Evolutionary conservation across 1,140 invertebrate genomes (phyloP), one percentile per base, ranked within the genome.

Genomic region (Brachionus koreanus): DNA sequence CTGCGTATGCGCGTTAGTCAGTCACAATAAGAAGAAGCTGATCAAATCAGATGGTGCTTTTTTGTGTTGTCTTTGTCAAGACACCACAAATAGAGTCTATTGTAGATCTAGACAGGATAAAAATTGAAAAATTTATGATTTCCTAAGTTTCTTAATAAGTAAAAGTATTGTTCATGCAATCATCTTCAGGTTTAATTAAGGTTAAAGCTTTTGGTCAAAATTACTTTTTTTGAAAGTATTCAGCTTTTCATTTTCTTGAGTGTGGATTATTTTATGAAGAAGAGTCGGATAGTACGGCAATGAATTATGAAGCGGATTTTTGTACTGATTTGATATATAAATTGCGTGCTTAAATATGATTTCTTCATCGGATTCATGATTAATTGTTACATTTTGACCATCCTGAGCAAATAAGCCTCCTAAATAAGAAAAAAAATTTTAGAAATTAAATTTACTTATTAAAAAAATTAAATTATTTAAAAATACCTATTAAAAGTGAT

Each of bases 291-390:
- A 79, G 13, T 35, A 42, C 19, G 76, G 46, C 13, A 65, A 16
- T 13, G 61, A 39, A 35, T 61, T 79, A 5, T 35, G 42, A 9
- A 37, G 46, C 3, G n/a, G 12, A 77, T 57, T 52, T 61, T 77
- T 77, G 19, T 52, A 61, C 29, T 79, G 76, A 61, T 79, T 79
- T 7, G 46, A 61, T 12, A 79, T 25, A 37, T 79, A 79, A 23
- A 79, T 61, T 1, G 76, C 76, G 35, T 79, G 76, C 35, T 79
- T 79, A 16, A 79, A 79, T 7, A 79, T 43, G n/a, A 79, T 79
- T 43, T 79, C 76, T 65, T 79, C 49, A 6, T 79, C 49, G 10
- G 61, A 25, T 43, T 79, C 76, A 23, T 42, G 10, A 23, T n/a
- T 57, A 42, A 29, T 63, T 2, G 35, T 42, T 74, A 39, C 69